phyloP scores from a whole-genome alignment of 2,797 vertebrate species.

The Pipistrellus pygmaeus region DNA sequence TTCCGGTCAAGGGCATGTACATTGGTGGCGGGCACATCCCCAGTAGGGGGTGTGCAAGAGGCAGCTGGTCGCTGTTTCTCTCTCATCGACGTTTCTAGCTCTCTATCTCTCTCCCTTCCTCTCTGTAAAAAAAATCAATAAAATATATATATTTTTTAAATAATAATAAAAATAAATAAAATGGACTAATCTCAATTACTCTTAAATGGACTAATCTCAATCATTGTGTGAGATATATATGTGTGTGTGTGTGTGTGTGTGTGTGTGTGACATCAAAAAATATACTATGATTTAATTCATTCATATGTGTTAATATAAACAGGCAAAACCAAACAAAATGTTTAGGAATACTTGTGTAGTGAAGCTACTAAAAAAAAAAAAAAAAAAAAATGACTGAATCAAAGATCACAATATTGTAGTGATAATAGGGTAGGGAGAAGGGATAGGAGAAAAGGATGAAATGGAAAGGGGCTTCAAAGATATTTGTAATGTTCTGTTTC shows the following conservation, averaged over 20 bases:
- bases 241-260: too few species aligned
- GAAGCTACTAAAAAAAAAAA: background rate
- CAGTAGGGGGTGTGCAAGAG: too few species aligned
- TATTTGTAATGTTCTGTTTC: background rate
- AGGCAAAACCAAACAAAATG: background rate
- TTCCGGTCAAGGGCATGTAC: too few species aligned
- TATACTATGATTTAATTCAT: background rate
- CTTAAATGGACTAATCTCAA: background rate
- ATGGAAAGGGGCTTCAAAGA: background rate
- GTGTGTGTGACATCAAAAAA: background rate
- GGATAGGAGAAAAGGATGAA: background rate
- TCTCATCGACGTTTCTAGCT: too few species aligned
- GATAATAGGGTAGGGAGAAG: background rate
- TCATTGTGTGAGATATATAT: background rate
- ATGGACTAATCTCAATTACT: background rate
- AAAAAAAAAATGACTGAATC: background rate
- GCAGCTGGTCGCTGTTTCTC: too few species aligned
- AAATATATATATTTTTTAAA: too few species aligned
- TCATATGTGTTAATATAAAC: background rate
- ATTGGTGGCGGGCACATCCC: too few species aligned
- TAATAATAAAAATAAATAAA: too few species aligned
- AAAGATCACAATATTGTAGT: background rate
- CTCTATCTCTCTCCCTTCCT: too few species aligned
- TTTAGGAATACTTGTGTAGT: background rate
- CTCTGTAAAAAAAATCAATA: too few species aligned